phyloP scores from a whole-genome alignment of 2,113 vertebrate species.

The Camelus dromedarius region DNA sequence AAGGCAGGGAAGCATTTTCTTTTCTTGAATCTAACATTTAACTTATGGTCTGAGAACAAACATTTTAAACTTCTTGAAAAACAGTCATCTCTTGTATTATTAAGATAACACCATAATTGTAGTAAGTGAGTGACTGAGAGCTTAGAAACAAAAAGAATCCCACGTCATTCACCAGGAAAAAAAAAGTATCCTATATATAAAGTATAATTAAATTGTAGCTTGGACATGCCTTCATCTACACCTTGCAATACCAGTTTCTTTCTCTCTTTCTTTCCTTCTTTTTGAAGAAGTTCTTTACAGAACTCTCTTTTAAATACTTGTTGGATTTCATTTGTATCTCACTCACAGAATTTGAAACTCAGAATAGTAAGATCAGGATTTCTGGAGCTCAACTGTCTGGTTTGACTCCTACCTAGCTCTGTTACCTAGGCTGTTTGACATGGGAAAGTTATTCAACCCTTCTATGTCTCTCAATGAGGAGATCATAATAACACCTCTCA shows the following conservation, averaged over 20 bases:
- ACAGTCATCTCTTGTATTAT: not conserved
- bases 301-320: not conserved
- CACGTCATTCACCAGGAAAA: slow-evolving; percentile 35
- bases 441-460: not conserved
- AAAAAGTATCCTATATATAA: slow-evolving; percentile 38
- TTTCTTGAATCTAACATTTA: slow-evolving; percentile 51
- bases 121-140: slow-evolving; percentile 45
- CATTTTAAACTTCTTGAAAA: slow-evolving; percentile 58
- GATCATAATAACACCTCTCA: not conserved
- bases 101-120: slow-evolving; percentile 57
- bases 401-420: not conserved
- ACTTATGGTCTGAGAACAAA: slow-evolving; percentile 16
- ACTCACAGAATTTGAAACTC: slow-evolving; percentile 45
- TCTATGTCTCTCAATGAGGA: not conserved
- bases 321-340: not conserved
- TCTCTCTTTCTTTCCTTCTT: not conserved
- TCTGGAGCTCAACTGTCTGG: not conserved
- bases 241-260: slow-evolving; percentile 74
- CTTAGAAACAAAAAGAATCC: slow-evolving; percentile 69
- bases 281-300: slow-evolving; percentile 47
- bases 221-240: slow-evolving; percentile 60
- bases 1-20: slow-evolving; percentile 17
- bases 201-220: slow-evolving; percentile 76
- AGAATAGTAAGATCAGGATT: not conserved
- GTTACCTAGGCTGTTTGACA: not conserved